Conservation (phyloP, 2,797 vertebrate genomes). For the Anguilla obscura region DNA sequence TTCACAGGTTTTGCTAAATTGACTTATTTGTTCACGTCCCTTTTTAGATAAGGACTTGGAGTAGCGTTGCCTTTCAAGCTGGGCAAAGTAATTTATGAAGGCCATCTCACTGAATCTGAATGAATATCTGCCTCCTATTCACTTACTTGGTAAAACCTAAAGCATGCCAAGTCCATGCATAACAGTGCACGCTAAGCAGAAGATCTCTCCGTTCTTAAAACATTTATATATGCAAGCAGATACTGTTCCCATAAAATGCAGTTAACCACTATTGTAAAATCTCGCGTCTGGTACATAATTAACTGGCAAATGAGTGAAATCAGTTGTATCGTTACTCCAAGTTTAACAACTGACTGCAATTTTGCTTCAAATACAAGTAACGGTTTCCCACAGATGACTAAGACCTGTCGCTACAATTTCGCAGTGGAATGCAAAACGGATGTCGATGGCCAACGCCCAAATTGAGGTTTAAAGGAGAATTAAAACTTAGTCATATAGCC, state of each 20-base stretch:
- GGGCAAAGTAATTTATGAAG: too few species aligned
- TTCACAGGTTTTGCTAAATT: not conserved
- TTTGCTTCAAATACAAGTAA: not conserved
- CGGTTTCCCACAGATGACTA: not conserved
- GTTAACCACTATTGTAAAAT: not conserved
- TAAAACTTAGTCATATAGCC: not conserved
- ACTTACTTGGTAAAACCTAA: too few species aligned
- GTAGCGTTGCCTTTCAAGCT: too few species aligned
- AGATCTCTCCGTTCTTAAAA: not conserved
- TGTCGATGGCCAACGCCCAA: not conserved
- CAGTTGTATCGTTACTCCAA: not conserved
- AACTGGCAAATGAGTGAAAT: not conserved
- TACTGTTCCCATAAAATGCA: not conserved
- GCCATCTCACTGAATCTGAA: too few species aligned
- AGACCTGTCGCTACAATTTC: not conserved
- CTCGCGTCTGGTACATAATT: not conserved
- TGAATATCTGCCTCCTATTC: too few species aligned
- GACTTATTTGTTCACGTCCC: too few species aligned
- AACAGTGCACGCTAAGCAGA: too few species aligned
- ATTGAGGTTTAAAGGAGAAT: not conserved
- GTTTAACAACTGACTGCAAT: not conserved
- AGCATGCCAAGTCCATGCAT: too few species aligned
- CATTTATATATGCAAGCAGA: not conserved
- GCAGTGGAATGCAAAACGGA: not conserved
- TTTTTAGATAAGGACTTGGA: too few species aligned